A percentile compares a stretch with the other conserved stretches of the same genome.
phyloP scores from a whole-genome alignment of 2,797 vertebrate genomes.

The Okamejei kenojei region DNA sequence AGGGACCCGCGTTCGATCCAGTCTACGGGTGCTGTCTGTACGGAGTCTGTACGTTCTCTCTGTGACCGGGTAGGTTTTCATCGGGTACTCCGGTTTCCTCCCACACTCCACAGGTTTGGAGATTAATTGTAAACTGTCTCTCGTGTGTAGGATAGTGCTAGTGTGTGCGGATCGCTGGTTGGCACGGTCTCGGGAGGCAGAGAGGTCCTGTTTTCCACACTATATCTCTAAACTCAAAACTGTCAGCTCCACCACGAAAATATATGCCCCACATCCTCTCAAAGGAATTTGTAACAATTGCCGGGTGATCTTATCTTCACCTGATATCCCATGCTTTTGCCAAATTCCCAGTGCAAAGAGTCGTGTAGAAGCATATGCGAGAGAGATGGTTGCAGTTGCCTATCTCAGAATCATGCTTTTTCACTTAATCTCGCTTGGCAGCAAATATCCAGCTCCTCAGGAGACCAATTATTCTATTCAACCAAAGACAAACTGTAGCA shows the following conservation, averaged over 20 bases:
- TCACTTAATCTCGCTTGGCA: not conserved
- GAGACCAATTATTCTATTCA: slow-evolving; percentile 32
- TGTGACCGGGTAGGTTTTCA: no score
- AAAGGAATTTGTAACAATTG: not conserved
- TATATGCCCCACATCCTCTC: not conserved
- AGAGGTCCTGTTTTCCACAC: no score
- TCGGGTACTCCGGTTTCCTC: no score
- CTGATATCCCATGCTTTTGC: not conserved
- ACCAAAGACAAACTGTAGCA: not conserved
- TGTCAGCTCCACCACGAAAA: not conserved
- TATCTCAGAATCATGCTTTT: not conserved
- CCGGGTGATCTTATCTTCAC: not conserved
- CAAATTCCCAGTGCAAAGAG: not conserved
- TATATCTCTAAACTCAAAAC: not conserved
- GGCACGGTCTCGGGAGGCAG: no score
- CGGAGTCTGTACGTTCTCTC: no score
- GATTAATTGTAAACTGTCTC: no score
- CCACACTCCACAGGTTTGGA: no score
- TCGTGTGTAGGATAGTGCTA: no score
- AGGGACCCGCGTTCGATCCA: no score
- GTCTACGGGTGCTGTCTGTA: no score
- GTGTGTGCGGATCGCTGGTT: no score
- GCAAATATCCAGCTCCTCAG: not conserved
- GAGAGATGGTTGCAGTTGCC: not conserved
- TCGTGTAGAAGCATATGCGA: not conserved